phyloP scores from a whole-genome alignment of 2,888 invertebrate species.

The Meteorus colon region DNA sequence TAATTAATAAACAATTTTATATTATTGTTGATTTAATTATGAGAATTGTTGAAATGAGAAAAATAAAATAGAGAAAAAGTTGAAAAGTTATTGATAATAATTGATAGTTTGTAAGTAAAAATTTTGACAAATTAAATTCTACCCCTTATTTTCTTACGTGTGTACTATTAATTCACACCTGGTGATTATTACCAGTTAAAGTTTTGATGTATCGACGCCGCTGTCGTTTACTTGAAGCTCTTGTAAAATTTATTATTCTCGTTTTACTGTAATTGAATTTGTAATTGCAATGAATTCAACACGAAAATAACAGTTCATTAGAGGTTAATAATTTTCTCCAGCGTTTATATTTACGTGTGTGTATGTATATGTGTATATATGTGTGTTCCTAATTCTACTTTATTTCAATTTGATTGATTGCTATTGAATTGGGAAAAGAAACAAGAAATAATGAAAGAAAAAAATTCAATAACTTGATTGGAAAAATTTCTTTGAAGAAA shows the following conservation, averaged over 20 bases:
- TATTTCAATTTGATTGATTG: not conserved
- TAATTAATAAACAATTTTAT: not conserved
- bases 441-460: not conserved
- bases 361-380: not conserved
- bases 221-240: not conserved
- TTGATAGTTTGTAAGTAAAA: no score
- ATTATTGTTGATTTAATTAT: not conserved
- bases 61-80: no score
- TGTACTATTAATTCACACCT: constrained; percentile 13
- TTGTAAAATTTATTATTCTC: constrained; percentile 58
- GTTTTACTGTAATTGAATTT: constrained; percentile 64
- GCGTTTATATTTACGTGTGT: not conserved
- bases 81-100: no score
- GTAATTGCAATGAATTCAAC: constrained; percentile 59
- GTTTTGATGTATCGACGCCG: constrained; percentile 56
- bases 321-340: constrained; percentile 13
- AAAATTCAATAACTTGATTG: no score
- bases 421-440: not conserved
- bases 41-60: no score
- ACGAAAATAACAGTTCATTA: constrained; percentile 62
- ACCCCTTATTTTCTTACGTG: constrained; percentile 18
- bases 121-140: constrained; percentile 29
- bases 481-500: no score
- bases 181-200: constrained; percentile 53
- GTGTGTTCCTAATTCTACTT: not conserved